phyloP scores from a whole-genome alignment of 1,140 invertebrate species.

The Cotesia chilonis region DNA sequence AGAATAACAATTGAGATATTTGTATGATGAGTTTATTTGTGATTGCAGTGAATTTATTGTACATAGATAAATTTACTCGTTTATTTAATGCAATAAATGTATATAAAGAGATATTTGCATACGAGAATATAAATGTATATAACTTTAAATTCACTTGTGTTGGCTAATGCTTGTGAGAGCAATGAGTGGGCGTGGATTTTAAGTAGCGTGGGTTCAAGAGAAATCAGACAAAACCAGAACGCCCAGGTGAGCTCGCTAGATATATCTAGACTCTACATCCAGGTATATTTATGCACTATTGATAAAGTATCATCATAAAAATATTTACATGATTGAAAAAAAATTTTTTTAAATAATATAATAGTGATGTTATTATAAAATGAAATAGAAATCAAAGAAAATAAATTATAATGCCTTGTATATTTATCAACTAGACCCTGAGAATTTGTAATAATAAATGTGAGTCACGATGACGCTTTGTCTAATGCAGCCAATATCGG shows the following conservation, averaged over 20 bases:
- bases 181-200: conserved; percentile 30
- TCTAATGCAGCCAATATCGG: no score
- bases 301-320: background rate
- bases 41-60: no score
- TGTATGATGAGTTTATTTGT: no score
- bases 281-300: conserved; percentile 11
- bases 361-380: background rate
- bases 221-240: conserved; percentile 47
- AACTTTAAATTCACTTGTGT: conserved; percentile 10
- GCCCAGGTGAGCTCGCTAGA: background rate
- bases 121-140: background rate
- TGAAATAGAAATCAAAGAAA: background rate
- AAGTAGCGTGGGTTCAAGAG: conserved; percentile 46
- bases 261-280: conserved; percentile 3
- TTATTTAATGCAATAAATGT: no score
- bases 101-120: background rate
- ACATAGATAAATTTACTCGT: no score
- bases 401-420: no score
- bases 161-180: background rate
- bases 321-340: background rate
- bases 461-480: no score
- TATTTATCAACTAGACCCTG: no score
- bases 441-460: no score
- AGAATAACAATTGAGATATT: no score
- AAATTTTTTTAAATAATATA: background rate